Conservation (phyloP, 2,888 invertebrate species). For the Celastrina argiolus region DNA sequence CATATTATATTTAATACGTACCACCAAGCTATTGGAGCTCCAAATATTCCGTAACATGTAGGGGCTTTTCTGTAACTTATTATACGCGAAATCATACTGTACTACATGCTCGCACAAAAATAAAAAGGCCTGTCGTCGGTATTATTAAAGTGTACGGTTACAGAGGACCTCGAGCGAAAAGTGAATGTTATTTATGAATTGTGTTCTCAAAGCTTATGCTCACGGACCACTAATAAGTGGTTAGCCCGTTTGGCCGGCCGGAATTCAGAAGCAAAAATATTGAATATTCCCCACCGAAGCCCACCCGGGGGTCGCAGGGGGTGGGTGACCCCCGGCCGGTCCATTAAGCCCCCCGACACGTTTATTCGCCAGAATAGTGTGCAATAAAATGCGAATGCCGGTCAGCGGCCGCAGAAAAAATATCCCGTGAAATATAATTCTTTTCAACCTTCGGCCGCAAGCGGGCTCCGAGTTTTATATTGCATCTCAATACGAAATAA, state of each 20-base stretch:
- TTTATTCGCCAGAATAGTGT: conserved; percentile 73
- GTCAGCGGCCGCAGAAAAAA: conserved; percentile 66
- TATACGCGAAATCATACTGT: background rate
- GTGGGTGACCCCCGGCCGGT: conserved; percentile 42
- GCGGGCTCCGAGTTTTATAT: conserved; percentile 26
- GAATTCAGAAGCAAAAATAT: conserved; percentile 62
- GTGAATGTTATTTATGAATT: conserved; percentile 30
- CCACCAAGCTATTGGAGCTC: no score
- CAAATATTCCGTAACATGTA: no score
- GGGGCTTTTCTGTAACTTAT: background rate
- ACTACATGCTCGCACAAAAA: background rate
- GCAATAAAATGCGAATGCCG: conserved; percentile 70
- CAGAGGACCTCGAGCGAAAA: background rate
- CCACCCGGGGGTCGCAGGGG: conserved; percentile 38
- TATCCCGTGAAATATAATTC: conserved; percentile 64
- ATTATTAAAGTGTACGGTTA: background rate
- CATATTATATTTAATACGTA: no score
- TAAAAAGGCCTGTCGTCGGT: background rate
- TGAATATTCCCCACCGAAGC: conserved; percentile 66
- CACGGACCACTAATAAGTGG: conserved; percentile 60
- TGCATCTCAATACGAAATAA: conserved; percentile 23
- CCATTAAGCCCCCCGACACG: conserved; percentile 59
- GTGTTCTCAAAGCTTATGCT: conserved; percentile 42
- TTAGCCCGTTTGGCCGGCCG: conserved; percentile 45
- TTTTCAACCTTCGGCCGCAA: conserved; percentile 43